Conservation (phyloP, 2,797 vertebrate genomes). For the Coilia nasus region DNA sequence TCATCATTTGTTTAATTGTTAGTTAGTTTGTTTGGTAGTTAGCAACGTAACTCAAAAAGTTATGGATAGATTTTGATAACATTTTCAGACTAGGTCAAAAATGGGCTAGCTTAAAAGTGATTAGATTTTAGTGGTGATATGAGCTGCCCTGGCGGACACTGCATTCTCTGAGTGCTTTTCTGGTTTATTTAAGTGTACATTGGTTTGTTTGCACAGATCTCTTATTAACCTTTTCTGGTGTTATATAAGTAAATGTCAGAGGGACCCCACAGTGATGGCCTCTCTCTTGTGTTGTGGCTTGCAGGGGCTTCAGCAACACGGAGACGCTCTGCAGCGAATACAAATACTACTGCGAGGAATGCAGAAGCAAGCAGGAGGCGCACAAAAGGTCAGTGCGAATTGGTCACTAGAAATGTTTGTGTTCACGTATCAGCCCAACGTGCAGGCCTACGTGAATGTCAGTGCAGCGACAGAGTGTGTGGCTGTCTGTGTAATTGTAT, state of each 20-base stretch:
- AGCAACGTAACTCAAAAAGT: too few relatives aligned
- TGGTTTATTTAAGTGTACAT: not conserved
- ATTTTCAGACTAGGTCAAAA: too few relatives aligned
- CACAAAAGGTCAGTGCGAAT: slow-evolving; percentile 83
- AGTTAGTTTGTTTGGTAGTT: too few relatives aligned
- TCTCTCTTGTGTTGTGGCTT: slow-evolving; percentile 30
- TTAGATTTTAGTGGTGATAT: too few relatives aligned
- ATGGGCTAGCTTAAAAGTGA: too few relatives aligned
- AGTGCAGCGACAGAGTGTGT: not conserved
- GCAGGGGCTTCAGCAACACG: slow-evolving; percentile 90
- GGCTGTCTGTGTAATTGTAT: slow-evolving; percentile 15
- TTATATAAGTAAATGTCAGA: slow-evolving; percentile 1
- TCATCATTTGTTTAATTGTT: too few relatives aligned
- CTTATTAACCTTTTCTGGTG: not conserved
- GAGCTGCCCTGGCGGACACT: too few relatives aligned
- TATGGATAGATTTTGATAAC: too few relatives aligned
- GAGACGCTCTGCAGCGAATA: slow-evolving; percentile 89
- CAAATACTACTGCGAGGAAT: slow-evolving; percentile 90
- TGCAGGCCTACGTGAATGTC: too few relatives aligned
- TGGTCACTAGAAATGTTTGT: not conserved
- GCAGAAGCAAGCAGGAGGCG: slow-evolving; percentile 90
- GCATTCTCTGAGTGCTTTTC: too few relatives aligned
- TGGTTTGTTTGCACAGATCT: not conserved
- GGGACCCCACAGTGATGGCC: not conserved
- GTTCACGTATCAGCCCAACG: too few relatives aligned